Evolutionary conservation across 1,140 invertebrate species (phyloP), one percentile per base, ranked within the genome.

Genomic region (Bathynomus jamesi): DNA sequence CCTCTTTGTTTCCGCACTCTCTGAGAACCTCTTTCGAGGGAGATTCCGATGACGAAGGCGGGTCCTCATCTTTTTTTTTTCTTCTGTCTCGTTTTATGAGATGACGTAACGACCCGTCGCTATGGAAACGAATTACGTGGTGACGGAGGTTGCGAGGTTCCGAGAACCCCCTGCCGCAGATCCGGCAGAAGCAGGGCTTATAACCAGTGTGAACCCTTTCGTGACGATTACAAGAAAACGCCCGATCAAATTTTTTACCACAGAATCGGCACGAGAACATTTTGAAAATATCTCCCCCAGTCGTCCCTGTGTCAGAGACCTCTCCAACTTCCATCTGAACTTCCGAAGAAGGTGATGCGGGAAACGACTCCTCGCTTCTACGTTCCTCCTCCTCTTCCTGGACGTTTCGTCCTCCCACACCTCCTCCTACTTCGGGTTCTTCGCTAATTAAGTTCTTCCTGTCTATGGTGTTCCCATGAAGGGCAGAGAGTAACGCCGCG

Each of bases 231-330:
- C 83, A 78, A 21, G 80, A 81, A 73, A 82, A 86, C 4, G 85
- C 83, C 31, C 85, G 78, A 78, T 86, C 85, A 78, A 86, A 86
- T 65, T 83, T 84, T 75, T 86, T 86, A 0, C 82, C 81, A 75
- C 85, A 86, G 21, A 82, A 81, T 30, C 79, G 76, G 72, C 81
- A 82, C 13, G 76, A 77, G 62, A 79, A 81, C 74, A 79, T 79
- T 25, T 74, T 80, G 68, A 78, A 81, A 68, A 72, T 73, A 72
- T 77, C 78, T 67, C 79, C 78, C 61, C 76, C 77, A 61, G 40
- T 21, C 11, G 40, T 53, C 21, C 40, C 40, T 53, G 40, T 53
- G 13, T 53, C 21, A 17, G 11, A 11, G 13, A 21, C 5, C 11
- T 53, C 21, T 53, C 40, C 40, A 21, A 17, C 1, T 53, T 53